Evolutionary conservation across 2,113 vertebrate species (phyloP), one percentile per base, ranked within the genome.

Genomic region (Cathartes aura): DNA sequence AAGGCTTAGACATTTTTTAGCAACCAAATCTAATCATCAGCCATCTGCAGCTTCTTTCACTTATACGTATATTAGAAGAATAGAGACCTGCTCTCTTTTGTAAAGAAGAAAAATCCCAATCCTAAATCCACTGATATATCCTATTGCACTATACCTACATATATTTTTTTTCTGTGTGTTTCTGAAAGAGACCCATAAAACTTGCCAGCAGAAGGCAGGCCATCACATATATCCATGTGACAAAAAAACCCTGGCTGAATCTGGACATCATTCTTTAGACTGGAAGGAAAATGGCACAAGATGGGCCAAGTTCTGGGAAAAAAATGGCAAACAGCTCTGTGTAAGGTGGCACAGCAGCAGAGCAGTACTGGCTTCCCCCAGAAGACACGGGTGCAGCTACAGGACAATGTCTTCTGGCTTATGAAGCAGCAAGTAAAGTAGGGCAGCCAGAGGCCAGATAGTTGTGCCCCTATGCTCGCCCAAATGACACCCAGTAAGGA

Each of bases 1-100:
- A 81, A 89, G 71, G 53, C 62, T 94, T 76, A 92, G 56, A 84
- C 5, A 15, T 21, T n/a, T 83, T 89, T 95, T 90, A 82, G 50
- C 71, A 96, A 90, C 48, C 79, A 94, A 94, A 95, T 96, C 81
- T 93, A 96, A 82, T 93, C 52, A 91, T 72, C 64, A 94, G 50
- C 82, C 64, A 83, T 85, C 89, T 98, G 95, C 58, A 96, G 27
- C 67, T 70, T 93, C 85, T 73, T 93, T 93, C 43, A 90, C 27
- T 87, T 74, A 34, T 34, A 66, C 11, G 26, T 78, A 27, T 84
- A 89, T 83, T 66, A 91, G 55, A 83, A 82, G 76, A 96, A 66
- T 15, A 90, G 48, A 56, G 50, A 58, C 8, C 21, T 71, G 34
- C 17, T 72, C 3, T 70, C 19, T 87, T 68, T 72, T 81, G 23